phyloP scores from a whole-genome alignment of 2,113 vertebrate species.

The Tychaedon coryphoeus region DNA sequence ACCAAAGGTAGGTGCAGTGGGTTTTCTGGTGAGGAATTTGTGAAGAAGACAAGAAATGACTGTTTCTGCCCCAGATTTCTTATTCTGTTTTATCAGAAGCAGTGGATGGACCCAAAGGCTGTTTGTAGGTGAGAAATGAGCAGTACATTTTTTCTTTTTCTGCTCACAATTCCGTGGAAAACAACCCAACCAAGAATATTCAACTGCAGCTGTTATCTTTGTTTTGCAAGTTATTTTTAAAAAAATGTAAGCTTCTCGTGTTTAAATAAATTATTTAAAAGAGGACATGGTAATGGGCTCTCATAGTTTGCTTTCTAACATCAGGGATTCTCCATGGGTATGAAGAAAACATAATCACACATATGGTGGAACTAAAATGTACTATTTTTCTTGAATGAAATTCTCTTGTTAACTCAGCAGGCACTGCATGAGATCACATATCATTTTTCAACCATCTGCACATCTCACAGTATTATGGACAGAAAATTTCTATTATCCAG shows the following conservation, averaged over 20 bases:
- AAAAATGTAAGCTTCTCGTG: not conserved
- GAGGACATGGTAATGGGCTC: constrained; percentile 6
- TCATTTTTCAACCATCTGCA: constrained; percentile 64
- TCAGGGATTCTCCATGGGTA: constrained; percentile 47
- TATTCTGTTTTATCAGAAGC: not conserved
- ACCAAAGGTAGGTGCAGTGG: not conserved
- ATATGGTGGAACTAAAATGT: constrained; percentile 56
- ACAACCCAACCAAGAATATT: not conserved
- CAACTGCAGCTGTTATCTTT: not conserved
- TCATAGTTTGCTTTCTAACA: constrained; percentile 37
- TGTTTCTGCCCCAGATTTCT: not conserved
- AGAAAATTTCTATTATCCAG: constrained; percentile 35
- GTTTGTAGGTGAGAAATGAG: not conserved
- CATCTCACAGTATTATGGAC: constrained; percentile 25
- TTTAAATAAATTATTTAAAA: constrained; percentile 9
- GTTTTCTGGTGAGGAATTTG: not conserved
- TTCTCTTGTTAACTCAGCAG: constrained; percentile 72
- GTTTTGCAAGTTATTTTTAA: not conserved
- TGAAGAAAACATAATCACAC: constrained; percentile 62
- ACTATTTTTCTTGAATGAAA: constrained; percentile 53
- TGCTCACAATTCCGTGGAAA: not conserved
- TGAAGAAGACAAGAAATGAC: not conserved
- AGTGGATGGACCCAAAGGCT: not conserved
- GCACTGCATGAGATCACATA: constrained; percentile 44
- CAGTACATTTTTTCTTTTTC: not conserved